Evolutionary conservation across 2,888 invertebrate species (phyloP), one percentile per base, ranked within the genome.

Genomic region (Dorcus parallelipipedus): DNA sequence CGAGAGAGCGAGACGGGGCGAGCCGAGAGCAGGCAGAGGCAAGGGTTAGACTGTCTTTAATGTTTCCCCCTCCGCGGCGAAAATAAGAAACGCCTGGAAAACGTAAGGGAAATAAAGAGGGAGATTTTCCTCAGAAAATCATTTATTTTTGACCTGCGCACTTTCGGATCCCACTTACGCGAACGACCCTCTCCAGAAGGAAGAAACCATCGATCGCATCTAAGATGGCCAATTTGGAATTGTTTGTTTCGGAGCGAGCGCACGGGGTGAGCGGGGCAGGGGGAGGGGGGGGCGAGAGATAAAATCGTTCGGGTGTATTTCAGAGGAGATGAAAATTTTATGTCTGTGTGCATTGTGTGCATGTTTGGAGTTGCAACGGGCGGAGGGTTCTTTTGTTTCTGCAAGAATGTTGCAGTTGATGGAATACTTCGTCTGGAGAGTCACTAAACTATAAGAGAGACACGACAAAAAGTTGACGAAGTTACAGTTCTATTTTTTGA

Each of bases 81-180:
- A 65, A 65, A 67, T 68, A 68, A 68, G 68, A 68, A 68, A 68
- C 62, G 68, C 67, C 64, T 72, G 70, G 71, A 74, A 72, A 73
- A 73, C 66, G 69, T 65, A 66, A 72, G 72, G 72, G 74, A 74
- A 75, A 75, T 75, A 75, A 74, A 73, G 74, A 72, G 69, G 67
- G 69, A 72, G 73, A 73, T 74, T 75, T 75, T 74, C 72, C 71
- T 70, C 71, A 71, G 75, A 75, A 75, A 75, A 75, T 75, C 75
- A 73, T 75, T 75, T 73, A 74, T 74, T 75, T 75, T 75, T 72
- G 75, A 75, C 75, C 70, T 75, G 75, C 75, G 75, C 75, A 73
- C 68, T 68, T 63, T 64, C 53, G 43, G 20, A 38, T 20, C 41
- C 26, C 52, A 38, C n/a, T 23, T 43, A 14, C 23, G 43, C 52